A percentile compares a stretch with the other conserved stretches of the same genome.
These are phyloP conservation scores for Eulithis testata DNA, from an alignment of 2,888 invertebrate species.

Conservation along the genomic window DNA sequence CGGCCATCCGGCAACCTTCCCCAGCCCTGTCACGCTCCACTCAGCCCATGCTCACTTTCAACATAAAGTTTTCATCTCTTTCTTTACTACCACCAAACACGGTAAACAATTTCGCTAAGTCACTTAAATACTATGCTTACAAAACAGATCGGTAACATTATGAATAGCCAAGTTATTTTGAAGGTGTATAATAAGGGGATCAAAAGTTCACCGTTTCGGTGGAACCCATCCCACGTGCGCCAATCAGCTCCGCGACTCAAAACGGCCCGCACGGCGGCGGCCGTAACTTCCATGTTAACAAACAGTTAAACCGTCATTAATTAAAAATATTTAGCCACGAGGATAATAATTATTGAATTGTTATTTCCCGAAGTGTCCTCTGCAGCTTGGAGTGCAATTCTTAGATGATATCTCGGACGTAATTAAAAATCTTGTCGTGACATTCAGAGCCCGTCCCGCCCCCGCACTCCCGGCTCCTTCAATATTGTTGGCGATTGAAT, in stretches of 20 bases:
- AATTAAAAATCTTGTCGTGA: constrained; percentile 85
- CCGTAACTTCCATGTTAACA: constrained; percentile 54
- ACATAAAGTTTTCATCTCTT: constrained; percentile 17
- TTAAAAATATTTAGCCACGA: constrained; percentile 58
- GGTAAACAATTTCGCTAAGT: constrained; percentile 19
- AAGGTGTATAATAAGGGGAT: not conserved
- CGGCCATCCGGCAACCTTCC: constrained; percentile 34
- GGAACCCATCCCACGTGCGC: constrained; percentile 5
- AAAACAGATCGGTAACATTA: constrained; percentile 10
- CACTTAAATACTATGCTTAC: not conserved
- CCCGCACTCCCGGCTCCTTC: constrained; percentile 77
- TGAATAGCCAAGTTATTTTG: constrained; percentile 5
- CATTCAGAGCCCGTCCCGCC: constrained; percentile 82
- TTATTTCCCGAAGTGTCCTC: constrained; percentile 76
- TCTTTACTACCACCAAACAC: constrained; percentile 24
- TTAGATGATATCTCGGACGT: constrained; percentile 82
- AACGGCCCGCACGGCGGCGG: constrained; percentile 10
- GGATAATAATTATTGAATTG: constrained; percentile 78
- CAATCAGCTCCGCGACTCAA: constrained; percentile 15
- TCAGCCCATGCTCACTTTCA: constrained; percentile 19
- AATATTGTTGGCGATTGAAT: constrained; percentile 84
- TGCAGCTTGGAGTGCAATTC: constrained; percentile 72
- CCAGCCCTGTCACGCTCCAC: constrained; percentile 24
- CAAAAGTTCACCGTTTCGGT: constrained; percentile 19
- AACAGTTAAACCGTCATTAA: constrained; percentile 65